Percentiles rank a stretch among this genome's conserved stretches.
These are phyloP conservation scores for Anas bahamensis DNA, from an alignment of 2,797 vertebrate species.

Conservation along the genomic window DNA sequence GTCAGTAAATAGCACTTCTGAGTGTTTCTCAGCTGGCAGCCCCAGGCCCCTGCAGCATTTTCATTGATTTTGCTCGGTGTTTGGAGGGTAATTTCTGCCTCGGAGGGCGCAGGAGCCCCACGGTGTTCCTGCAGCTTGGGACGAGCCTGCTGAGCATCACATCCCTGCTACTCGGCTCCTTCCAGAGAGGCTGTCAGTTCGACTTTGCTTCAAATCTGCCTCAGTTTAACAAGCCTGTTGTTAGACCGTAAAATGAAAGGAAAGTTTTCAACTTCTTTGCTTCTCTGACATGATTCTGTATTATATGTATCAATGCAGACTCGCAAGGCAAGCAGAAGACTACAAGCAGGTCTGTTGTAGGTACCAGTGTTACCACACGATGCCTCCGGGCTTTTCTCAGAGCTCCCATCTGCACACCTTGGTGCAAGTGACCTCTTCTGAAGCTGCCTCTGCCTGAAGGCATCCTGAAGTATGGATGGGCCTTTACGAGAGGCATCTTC, in stretches of 20 bases:
- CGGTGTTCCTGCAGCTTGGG: not conserved
- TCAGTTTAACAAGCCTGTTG: not conserved
- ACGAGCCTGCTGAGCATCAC: not conserved
- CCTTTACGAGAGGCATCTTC: not conserved
- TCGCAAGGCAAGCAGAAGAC: not conserved
- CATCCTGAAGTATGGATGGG: not conserved
- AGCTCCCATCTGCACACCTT: not conserved
- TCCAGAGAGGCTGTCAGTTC: not conserved
- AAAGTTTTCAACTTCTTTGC: not conserved
- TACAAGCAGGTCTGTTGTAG: too few relatives aligned
- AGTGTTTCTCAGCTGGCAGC: constrained; percentile 15
- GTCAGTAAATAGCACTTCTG: not conserved
- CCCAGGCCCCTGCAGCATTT: not conserved
- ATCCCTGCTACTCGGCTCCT: not conserved
- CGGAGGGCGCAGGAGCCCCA: not conserved
- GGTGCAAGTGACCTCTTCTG: not conserved
- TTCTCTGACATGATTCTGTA: not conserved
- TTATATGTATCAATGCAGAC: not conserved
- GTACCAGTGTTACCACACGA: not conserved
- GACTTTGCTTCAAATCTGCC: not conserved
- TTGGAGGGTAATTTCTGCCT: not conserved
- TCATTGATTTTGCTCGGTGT: not conserved
- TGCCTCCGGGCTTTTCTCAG: not conserved
- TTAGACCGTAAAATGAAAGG: not conserved
- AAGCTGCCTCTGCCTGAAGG: not conserved